A percentile compares a stretch with the other conserved stretches of the same genome.
phyloP scores from a whole-genome alignment of 2,888 invertebrate species.

The Drosophila glabriapex region DNA sequence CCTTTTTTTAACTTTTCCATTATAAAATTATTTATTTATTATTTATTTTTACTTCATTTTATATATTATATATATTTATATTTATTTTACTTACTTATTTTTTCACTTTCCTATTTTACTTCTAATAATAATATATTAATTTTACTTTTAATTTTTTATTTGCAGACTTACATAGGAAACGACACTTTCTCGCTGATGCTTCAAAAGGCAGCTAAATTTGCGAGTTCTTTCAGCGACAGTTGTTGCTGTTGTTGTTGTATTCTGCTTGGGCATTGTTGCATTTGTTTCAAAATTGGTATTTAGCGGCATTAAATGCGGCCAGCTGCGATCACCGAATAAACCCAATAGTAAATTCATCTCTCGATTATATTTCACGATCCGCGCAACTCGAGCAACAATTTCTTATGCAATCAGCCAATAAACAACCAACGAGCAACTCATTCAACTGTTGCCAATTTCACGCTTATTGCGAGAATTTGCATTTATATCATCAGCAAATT shows the following conservation, averaged over 20 bases:
- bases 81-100: neutral
- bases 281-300: neutral
- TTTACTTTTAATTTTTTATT: neutral
- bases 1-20: too few species aligned
- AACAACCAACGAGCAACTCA: neutral
- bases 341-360: conserved; percentile 31
- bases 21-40: neutral
- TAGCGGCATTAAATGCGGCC: neutral
- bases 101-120: neutral
- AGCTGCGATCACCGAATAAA: conserved; percentile 15
- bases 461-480: neutral
- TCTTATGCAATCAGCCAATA: neutral
- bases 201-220: conserved; percentile 79
- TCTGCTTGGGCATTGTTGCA: neutral
- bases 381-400: neutral
- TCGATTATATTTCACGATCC: conserved; percentile 1
- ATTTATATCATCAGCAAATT: neutral
- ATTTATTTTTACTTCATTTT: neutral
- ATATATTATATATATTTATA: neutral
- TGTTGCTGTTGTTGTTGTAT: neutral
- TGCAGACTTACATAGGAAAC: conserved; percentile 45
- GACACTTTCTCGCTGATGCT: conserved; percentile 55
- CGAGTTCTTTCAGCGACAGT: conserved; percentile 82
- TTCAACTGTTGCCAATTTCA: neutral
- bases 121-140: neutral